Evolutionary conservation across 2,888 invertebrate species (phyloP).

Genomic region (Odontothrips loti): DNA sequence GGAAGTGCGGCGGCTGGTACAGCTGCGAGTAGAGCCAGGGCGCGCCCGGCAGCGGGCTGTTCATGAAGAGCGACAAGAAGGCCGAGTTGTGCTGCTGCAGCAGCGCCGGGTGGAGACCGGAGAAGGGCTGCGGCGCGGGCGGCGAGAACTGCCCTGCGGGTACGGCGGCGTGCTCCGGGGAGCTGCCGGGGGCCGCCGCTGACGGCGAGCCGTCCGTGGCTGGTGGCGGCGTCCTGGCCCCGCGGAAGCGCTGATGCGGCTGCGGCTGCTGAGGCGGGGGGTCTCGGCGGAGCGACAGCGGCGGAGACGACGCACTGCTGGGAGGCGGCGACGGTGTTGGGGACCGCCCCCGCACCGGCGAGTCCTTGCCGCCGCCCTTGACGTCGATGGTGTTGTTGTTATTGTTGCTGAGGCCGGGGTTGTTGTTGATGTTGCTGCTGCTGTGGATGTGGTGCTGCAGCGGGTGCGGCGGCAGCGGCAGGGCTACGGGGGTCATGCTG

Average conservation of each 20-base stretch:
- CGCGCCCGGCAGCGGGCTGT: constrained; percentile 68
- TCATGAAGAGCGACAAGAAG: constrained; percentile 57
- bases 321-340: constrained; percentile 9
- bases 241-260: not conserved
- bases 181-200: constrained; percentile 46
- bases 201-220: constrained; percentile 44
- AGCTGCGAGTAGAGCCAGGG: constrained; percentile 76
- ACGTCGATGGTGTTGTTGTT: not conserved
- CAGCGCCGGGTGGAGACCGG: constrained; percentile 38
- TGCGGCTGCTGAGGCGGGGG: too few relatives aligned
- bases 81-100: constrained; percentile 40
- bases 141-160: constrained; percentile 38
- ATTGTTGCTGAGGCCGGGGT: not conserved
- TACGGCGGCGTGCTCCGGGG: constrained; percentile 45
- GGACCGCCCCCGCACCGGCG: not conserved
- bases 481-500: not conserved
- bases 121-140: constrained; percentile 38
- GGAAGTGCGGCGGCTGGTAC: constrained; percentile 50
- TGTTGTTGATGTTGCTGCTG: not conserved
- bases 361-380: constrained; percentile 14
- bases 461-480: constrained; percentile 8
- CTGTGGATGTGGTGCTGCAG: constrained; percentile 17
- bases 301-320: not conserved
- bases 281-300: constrained; percentile 29
- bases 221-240: constrained; percentile 48